Evolutionary conservation across 1,140 invertebrate genomes (phyloP).

Genomic region (silkworm (Bombyx mori)): ASM3026992v2 NC_085115.1:2628001-2628500

Average conservation of each 20-base stretch:
- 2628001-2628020: neutral
- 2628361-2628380: too few relatives aligned
- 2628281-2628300: slow-evolving; percentile 26
- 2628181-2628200: slow-evolving; percentile 64
- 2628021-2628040: slow-evolving; percentile 44
- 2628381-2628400: too few relatives aligned
- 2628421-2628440: too few relatives aligned
- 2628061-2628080: slow-evolving; percentile 63
- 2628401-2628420: too few relatives aligned
- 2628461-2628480: too few relatives aligned
- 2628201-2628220: slow-evolving; percentile 59
- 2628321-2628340: neutral
- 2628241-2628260: slow-evolving; percentile 40
- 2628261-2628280: slow-evolving; percentile 47
- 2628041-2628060: slow-evolving; percentile 40
- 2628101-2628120: slow-evolving; percentile 56
- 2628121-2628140: slow-evolving; percentile 43
- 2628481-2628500: too few relatives aligned
- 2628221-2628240: slow-evolving; percentile 62
- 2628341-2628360: too few relatives aligned
- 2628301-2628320: neutral
- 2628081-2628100: slow-evolving; percentile 53
- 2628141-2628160: slow-evolving; percentile 67
- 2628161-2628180: slow-evolving; percentile 56
- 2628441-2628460: too few relatives aligned